These are phyloP conservation scores for Scatophagus argus DNA, from an alignment of 2,113 vertebrate genomes.

Conservation along the genomic window DNA sequence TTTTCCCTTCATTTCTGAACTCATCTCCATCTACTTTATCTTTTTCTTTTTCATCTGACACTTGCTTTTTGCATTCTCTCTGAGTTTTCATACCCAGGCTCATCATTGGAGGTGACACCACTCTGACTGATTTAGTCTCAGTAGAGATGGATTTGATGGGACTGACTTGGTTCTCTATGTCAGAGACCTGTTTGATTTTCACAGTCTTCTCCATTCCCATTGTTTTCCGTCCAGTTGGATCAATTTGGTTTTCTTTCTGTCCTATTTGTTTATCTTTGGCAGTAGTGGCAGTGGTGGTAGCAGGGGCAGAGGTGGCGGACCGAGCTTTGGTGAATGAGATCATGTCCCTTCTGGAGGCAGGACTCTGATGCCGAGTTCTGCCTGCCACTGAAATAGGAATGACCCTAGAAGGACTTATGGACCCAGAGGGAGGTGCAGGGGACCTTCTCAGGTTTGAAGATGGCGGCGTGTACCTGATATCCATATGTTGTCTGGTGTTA, in stretches of 20 bases:
- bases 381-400: slow-evolving; percentile 70
- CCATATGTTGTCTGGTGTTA: slow-evolving; percentile 79
- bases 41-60: slow-evolving; percentile 63
- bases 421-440: slow-evolving; percentile 64
- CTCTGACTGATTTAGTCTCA: slow-evolving; percentile 60
- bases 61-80: slow-evolving; percentile 66
- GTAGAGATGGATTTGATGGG: slow-evolving; percentile 57
- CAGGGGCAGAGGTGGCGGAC: slow-evolving; percentile 63
- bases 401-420: slow-evolving; percentile 68
- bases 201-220: slow-evolving; percentile 73
- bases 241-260: slow-evolving; percentile 53
- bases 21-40: slow-evolving; percentile 30
- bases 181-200: slow-evolving; percentile 64
- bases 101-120: slow-evolving; percentile 68
- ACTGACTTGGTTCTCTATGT: slow-evolving; percentile 41
- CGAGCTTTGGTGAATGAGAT: slow-evolving; percentile 80
- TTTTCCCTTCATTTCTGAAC: slow-evolving; percentile 46
- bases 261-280: slow-evolving; percentile 48
- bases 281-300: slow-evolving; percentile 1
- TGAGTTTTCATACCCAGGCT: slow-evolving; percentile 45
- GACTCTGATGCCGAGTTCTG: slow-evolving; percentile 74
- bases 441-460: slow-evolving; percentile 72
- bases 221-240: slow-evolving; percentile 63
- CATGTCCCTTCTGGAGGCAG: slow-evolving; percentile 82
- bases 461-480: slow-evolving; percentile 76